These are phyloP conservation scores for Polietes domitor DNA, from an alignment of 2,888 invertebrate genomes.

Conservation along the genomic window DNA sequence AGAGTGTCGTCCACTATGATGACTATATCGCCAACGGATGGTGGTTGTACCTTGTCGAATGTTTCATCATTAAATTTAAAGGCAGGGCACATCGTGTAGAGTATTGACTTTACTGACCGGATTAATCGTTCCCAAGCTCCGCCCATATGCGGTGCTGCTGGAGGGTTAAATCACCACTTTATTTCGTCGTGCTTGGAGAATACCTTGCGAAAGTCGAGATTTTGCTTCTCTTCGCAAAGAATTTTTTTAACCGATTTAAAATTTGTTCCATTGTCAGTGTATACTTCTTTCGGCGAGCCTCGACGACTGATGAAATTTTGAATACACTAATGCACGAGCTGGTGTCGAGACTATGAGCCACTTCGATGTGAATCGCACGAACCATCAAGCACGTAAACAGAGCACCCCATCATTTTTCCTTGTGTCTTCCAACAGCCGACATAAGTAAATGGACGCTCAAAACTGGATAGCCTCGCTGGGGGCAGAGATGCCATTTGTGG, in stretches of 20 bases:
- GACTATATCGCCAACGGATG: conserved; percentile 25
- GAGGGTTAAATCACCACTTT: conserved; percentile 65
- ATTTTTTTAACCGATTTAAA: conserved; percentile 47
- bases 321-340: conserved; percentile 56
- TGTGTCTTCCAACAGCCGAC: too few species aligned
- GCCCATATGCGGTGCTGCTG: conserved; percentile 65
- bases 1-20: conserved; percentile 43
- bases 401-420: conserved; percentile 66
- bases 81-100: too few species aligned
- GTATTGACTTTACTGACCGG: conserved; percentile 45
- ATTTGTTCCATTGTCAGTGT: conserved; percentile 56
- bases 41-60: conserved; percentile 43
- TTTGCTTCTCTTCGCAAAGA: conserved; percentile 1
- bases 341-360: conserved; percentile 54
- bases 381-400: conserved; percentile 64
- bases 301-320: conserved; percentile 55
- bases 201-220: background rate
- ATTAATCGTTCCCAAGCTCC: conserved; percentile 57
- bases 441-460: too few species aligned
- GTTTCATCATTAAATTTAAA: conserved; percentile 59
- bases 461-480: too few species aligned
- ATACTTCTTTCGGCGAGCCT: conserved; percentile 50
- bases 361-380: conserved; percentile 26
- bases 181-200: conserved; percentile 44
- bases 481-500: conserved; percentile 65